Base-by-base conservation (phyloP, 2,797 vertebrate genomes). In the Bradypodion pumilum region DNA sequence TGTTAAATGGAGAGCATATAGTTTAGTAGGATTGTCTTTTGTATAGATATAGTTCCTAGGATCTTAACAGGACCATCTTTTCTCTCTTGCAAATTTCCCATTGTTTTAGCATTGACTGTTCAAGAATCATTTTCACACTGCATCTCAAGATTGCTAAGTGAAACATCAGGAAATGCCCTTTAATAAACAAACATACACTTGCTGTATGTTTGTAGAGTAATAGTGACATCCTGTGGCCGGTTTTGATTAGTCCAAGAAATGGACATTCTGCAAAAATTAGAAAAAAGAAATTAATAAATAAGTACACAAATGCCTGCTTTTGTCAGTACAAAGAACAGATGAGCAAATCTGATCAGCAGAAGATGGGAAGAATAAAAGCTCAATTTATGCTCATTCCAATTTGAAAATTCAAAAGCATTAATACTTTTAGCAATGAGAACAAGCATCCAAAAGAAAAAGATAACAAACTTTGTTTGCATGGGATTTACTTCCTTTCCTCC, bases 161-260 rank as follows among this genome's bases (percentile, higher is more conserved):
- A 74, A 74, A 56, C 21, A 62, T 59, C 82, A 87, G 85, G 63
- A 46, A 29, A 68, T 89, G 84, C 29, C 88, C 88, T 86, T 81
- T 69, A 63, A 82, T 89, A 94, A 95, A 91, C 76, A 93, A 93
- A 86, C 88, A 35, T 60, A 77, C 29, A 3, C 63, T 87, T 81
- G 78, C 90, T 2, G 0, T 42, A 68, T 94, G 94, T 96, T 94
- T 95, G 88, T 96, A 95, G 95, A 96, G 96, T 95, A 96, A 95
- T 92, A 96, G 95, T 96, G 95, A 96, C 96, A 96, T 95, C 96
- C 95, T 96, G 96, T 96, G 96, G 96, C 95, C 95, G 82, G 87
- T 94, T 88, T 70, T 62, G 89, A 94, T 88, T 90, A 93, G 95
- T 92, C 90, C 86, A 92, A 85, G 89, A 90, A 85, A 91, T 52